phyloP scores from a whole-genome alignment of 2,113 vertebrate genomes.

The Calypte anna region DNA sequence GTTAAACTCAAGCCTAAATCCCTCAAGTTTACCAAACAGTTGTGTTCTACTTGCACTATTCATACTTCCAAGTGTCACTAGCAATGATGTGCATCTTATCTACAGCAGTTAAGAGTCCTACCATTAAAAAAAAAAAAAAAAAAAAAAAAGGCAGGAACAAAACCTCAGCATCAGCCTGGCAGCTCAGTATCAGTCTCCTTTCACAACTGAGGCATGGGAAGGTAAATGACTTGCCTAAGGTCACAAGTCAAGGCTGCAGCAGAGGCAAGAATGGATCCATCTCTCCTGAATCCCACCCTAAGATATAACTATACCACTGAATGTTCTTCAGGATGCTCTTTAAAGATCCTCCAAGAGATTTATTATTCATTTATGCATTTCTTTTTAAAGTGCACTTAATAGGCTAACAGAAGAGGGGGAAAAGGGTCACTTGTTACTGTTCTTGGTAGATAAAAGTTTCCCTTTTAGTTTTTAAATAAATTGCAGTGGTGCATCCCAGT shows the following conservation, averaged over 20 bases:
- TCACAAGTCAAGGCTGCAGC: neutral
- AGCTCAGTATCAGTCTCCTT: neutral
- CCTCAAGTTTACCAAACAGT: neutral
- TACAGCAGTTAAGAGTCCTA: neutral
- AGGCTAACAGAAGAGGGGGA: neutral
- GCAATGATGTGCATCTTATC: neutral
- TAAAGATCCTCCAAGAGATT: neutral
- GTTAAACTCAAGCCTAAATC: constrained; percentile 60
- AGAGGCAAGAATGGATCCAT: neutral
- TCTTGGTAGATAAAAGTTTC: neutral
- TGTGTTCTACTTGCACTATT: neutral
- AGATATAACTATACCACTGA: neutral
- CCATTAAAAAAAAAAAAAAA: neutral
- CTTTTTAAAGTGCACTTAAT: neutral
- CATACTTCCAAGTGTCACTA: neutral
- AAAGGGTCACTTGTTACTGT: neutral
- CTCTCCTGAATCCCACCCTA: neutral
- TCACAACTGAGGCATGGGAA: neutral
- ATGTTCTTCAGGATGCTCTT: neutral
- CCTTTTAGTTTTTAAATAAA: neutral
- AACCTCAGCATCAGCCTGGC: neutral
- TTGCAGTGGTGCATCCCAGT: neutral
- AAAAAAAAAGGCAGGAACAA: neutral
- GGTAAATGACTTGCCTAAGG: neutral
- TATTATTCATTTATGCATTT: neutral